Conservation (phyloP, 2,797 vertebrate species). For the Lagocephalus sceleratus region DNA sequence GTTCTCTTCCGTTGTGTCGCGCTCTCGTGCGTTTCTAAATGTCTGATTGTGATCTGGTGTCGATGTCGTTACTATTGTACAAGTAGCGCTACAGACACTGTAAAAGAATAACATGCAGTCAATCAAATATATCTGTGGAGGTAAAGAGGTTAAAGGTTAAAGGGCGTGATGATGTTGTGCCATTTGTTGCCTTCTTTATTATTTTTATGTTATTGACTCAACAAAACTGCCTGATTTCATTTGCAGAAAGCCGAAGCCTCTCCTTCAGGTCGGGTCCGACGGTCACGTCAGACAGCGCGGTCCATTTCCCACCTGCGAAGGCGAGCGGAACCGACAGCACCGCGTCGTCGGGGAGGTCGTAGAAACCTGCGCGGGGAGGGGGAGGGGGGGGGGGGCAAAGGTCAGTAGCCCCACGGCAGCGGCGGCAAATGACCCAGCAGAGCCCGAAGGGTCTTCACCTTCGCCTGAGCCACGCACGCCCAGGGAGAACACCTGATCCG, state of each 20-base stretch:
- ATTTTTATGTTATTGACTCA: not conserved
- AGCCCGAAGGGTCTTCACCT: not conserved
- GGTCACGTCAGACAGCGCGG: slow-evolving; percentile 62
- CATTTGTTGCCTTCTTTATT: not conserved
- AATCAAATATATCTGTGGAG: too few relatives aligned
- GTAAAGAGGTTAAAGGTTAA: too few relatives aligned
- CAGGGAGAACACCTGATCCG: slow-evolving; percentile 79
- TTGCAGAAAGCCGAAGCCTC: slow-evolving; percentile 63
- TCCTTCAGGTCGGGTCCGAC: slow-evolving; percentile 61
- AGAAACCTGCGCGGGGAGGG: slow-evolving; percentile 68
- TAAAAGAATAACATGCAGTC: too few relatives aligned
- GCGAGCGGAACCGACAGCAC: slow-evolving; percentile 86
- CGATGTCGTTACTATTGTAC: too few relatives aligned
- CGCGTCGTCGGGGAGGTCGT: slow-evolving; percentile 77
- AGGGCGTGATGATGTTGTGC: not conserved
- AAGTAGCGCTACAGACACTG: too few relatives aligned
- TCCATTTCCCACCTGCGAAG: slow-evolving; percentile 80
- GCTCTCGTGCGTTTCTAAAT: too few relatives aligned
- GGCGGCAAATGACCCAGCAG: not conserved
- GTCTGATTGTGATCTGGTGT: too few relatives aligned
- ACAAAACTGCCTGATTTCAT: slow-evolving; percentile 79
- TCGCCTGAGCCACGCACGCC: slow-evolving; percentile 82
- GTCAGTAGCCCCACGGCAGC: not conserved
- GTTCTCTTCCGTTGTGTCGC: too few relatives aligned
- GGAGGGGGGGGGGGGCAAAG: too few relatives aligned